Conservation (phyloP, 2,888 invertebrate species). For the Pammene fasciana region DNA sequence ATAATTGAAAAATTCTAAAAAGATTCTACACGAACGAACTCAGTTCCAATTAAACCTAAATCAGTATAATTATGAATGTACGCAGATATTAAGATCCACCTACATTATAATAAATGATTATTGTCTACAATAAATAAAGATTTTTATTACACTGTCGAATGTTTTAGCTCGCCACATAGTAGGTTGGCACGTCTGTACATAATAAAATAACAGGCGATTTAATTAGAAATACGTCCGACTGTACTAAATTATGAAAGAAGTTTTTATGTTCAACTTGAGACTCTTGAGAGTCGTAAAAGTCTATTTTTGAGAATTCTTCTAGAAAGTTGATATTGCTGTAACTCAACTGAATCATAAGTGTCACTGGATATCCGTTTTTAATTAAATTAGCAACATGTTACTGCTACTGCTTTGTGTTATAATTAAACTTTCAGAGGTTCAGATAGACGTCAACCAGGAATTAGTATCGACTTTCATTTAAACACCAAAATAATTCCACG, state of each 20-base stretch:
- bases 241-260: slow-evolving; percentile 40
- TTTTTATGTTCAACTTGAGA: slow-evolving; percentile 37
- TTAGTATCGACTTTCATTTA: neutral
- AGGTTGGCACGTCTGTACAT: slow-evolving; percentile 36
- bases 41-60: neutral
- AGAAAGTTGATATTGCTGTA: slow-evolving; percentile 38
- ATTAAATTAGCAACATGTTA: slow-evolving; percentile 32
- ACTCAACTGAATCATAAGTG: slow-evolving; percentile 33
- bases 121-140: slow-evolving; percentile 32
- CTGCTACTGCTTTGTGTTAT: slow-evolving; percentile 7
- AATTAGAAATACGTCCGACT: slow-evolving; percentile 40
- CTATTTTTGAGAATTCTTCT: slow-evolving; percentile 34
- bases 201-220: slow-evolving; percentile 38
- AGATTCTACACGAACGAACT: too few species aligned
- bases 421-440: neutral
- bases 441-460: neutral
- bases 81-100: slow-evolving; percentile 26
- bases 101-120: slow-evolving; percentile 40
- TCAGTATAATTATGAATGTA: slow-evolving; percentile 26
- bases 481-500: neutral
- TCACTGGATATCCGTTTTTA: slow-evolving; percentile 32
- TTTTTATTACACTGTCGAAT: slow-evolving; percentile 40
- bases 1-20: too few species aligned
- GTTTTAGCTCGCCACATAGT: slow-evolving; percentile 36
- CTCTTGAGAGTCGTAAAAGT: slow-evolving; percentile 38